Evolutionary conservation across 2,797 vertebrate genomes (phyloP).

Genomic region (Aselliscus stoliczkanus): DNA sequence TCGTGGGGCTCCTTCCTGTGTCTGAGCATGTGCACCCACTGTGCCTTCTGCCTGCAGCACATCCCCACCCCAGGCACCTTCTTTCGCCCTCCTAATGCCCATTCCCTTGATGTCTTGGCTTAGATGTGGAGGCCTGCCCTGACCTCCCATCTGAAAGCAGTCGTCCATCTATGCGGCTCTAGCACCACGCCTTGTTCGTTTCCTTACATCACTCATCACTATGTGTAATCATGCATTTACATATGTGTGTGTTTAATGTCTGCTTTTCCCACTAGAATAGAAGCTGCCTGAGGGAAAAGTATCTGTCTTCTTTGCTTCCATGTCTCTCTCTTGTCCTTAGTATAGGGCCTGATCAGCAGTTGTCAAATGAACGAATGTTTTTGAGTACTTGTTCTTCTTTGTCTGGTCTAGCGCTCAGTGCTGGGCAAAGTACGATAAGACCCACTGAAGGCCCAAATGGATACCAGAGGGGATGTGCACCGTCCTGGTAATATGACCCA

Average conservation of each 20-base stretch:
- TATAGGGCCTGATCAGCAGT: not conserved
- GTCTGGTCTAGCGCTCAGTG: not conserved
- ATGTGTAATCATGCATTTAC: accelerated
- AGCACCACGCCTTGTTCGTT: not conserved
- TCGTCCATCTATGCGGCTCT: accelerated
- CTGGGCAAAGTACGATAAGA: not conserved
- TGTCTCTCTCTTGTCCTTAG: not conserved
- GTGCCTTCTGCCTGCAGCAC: not conserved
- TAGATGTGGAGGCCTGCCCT: too few species aligned
- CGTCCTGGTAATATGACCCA: not conserved
- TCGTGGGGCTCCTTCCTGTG: not conserved
- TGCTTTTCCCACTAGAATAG: not conserved
- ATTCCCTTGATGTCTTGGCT: not conserved
- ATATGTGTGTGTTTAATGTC: not conserved
- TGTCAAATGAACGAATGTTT: not conserved
- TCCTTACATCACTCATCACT: not conserved
- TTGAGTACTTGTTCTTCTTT: not conserved
- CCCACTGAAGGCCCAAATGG: not conserved
- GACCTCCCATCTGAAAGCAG: not conserved
- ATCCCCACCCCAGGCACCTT: not conserved
- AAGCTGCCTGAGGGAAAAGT: not conserved
- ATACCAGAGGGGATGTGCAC: not conserved
- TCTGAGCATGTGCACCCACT: not conserved
- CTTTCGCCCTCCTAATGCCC: not conserved
- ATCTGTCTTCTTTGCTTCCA: not conserved